phyloP scores from a whole-genome alignment of 2,888 invertebrate genomes.

The Mechanitis messenoides region DNA sequence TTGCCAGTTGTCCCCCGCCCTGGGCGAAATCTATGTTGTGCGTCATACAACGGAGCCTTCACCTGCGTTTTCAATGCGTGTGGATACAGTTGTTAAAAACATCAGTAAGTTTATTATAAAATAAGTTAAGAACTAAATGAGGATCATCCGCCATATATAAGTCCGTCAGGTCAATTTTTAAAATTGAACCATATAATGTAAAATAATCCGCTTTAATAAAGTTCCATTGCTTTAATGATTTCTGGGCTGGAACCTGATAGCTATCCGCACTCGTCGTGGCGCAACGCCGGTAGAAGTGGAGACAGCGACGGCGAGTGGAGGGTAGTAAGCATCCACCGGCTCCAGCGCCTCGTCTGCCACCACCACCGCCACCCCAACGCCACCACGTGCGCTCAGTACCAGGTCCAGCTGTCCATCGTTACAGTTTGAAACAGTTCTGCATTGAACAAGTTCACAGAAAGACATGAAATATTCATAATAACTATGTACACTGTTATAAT shows the following conservation, averaged over 20 bases:
- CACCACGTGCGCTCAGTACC: conserved; percentile 16
- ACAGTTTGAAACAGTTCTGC: conserved; percentile 25
- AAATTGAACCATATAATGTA: conserved; percentile 15
- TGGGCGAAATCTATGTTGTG: too few relatives aligned
- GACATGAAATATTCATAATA: conserved; percentile 29
- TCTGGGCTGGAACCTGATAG: too few relatives aligned
- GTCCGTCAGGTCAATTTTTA: conserved; percentile 19
- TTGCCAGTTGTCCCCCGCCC: too few relatives aligned
- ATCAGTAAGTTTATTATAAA: conserved; percentile 20
- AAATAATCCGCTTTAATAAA: conserved; percentile 26
- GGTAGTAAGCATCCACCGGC: conserved; percentile 25
- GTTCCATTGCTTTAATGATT: conserved; percentile 20
- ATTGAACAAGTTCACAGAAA: conserved; percentile 25
- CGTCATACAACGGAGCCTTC: too few relatives aligned
- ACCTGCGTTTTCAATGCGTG: too few relatives aligned
- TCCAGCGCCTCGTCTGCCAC: conserved; percentile 22
- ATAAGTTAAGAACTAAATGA: conserved; percentile 15
- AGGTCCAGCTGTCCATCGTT: conserved; percentile 22
- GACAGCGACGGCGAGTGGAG: conserved; percentile 15
- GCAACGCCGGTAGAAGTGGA: neutral
- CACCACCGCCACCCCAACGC: conserved; percentile 12
- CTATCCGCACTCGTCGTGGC: too few relatives aligned
- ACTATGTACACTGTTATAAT: conserved; percentile 7
- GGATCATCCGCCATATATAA: neutral
- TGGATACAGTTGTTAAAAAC: conserved; percentile 15